These are phyloP conservation scores for Magallana angulata DNA, from an alignment of 1,140 invertebrate genomes.

Conservation along the genomic window DNA sequence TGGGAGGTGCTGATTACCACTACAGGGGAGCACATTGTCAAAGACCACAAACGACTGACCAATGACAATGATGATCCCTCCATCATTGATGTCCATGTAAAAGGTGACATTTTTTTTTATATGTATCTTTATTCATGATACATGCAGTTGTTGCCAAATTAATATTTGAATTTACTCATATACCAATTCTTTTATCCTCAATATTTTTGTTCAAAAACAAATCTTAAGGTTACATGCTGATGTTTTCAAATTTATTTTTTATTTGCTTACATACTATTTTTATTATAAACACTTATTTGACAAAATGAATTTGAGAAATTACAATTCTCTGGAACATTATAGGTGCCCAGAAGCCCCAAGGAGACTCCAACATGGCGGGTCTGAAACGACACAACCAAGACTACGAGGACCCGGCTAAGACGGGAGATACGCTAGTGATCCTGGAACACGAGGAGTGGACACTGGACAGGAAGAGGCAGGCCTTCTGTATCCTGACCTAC, in stretches of 20 bases:
- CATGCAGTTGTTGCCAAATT: neutral
- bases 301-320: no score
- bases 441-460: constrained; percentile 69
- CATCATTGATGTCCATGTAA: constrained; percentile 67
- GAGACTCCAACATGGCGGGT: constrained; percentile 60
- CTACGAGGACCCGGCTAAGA: constrained; percentile 49
- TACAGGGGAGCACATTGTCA: constrained; percentile 58
- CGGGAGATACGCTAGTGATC: constrained; percentile 62
- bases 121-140: no score
- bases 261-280: no score
- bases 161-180: neutral
- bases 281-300: no score
- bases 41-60: constrained; percentile 63
- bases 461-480: constrained; percentile 66
- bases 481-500: constrained; percentile 70
- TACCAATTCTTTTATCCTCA: no score
- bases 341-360: constrained; percentile 39
- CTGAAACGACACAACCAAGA: constrained; percentile 58
- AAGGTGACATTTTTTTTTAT: constrained; percentile 53
- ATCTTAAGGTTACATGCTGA: no score
- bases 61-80: constrained; percentile 63
- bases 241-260: neutral
- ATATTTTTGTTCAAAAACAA: no score
- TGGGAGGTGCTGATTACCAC: constrained; percentile 64
- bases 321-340: neutral